A percentile compares a stretch with the other conserved stretches of the same genome.
Conservation (phyloP, 2,888 invertebrate species). For the Sceliomorpha sp. region DNA sequence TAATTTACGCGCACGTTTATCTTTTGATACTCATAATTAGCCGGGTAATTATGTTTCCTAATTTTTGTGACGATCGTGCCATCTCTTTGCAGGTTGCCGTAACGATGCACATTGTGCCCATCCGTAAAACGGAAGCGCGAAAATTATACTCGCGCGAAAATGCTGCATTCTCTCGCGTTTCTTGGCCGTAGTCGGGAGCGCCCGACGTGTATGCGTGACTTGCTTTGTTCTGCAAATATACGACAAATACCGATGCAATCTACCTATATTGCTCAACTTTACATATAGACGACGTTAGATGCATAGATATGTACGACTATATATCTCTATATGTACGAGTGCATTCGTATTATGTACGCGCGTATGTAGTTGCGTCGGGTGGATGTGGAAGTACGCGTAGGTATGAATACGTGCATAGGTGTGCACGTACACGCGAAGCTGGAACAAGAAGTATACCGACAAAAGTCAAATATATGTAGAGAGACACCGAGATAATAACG, state of each 20-base stretch:
- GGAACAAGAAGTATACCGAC: slow-evolving; percentile 35
- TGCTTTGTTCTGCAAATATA: slow-evolving; percentile 51
- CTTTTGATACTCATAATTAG: slow-evolving; percentile 35
- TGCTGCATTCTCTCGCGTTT: slow-evolving; percentile 54
- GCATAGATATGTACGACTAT: not conserved
- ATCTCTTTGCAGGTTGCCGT: slow-evolving; percentile 38
- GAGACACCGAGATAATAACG: slow-evolving; percentile 43
- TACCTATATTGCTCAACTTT: slow-evolving; percentile 33
- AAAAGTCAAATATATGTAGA: slow-evolving; percentile 40
- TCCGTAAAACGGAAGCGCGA: slow-evolving; percentile 47
- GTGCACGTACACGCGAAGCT: not conserved
- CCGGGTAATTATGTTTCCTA: slow-evolving; percentile 51
- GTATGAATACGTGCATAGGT: not conserved
- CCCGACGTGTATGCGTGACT: slow-evolving; percentile 41
- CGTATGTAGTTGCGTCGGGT: too few relatives aligned
- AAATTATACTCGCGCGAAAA: slow-evolving; percentile 54
- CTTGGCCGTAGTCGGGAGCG: slow-evolving; percentile 26
- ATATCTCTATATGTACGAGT: not conserved
- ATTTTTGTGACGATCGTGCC: slow-evolving; percentile 65
- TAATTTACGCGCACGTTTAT: slow-evolving; percentile 4
- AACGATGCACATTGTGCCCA: slow-evolving; percentile 44
- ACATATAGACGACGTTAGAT: slow-evolving; percentile 11
- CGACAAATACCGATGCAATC: slow-evolving; percentile 45
- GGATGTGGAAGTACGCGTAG: too few relatives aligned
- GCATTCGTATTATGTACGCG: too few relatives aligned